Percentiles rank a stretch among this genome's conserved stretches.
Evolutionary conservation across 2,888 invertebrate species (phyloP).

Genomic region (Labia minor): DNA sequence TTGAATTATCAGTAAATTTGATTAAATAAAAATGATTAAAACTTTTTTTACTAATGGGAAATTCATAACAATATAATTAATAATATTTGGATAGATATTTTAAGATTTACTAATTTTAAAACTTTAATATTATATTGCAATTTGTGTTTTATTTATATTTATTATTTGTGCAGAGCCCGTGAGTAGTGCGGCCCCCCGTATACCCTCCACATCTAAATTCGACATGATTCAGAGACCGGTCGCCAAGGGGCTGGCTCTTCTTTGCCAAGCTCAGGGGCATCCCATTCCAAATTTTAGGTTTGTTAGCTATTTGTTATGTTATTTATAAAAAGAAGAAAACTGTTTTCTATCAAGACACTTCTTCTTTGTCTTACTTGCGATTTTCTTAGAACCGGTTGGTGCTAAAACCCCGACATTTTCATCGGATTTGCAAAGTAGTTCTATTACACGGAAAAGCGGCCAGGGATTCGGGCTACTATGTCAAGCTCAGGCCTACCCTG

Average conservation of each 20-base stretch:
- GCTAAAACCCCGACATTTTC: constrained; percentile 56
- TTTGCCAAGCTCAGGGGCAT: constrained; percentile 38
- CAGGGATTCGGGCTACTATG: constrained; percentile 37
- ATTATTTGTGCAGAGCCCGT: constrained; percentile 54
- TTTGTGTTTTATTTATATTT: neutral
- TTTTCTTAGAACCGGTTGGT: constrained; percentile 52
- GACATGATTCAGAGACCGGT: constrained; percentile 27
- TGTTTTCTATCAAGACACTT: neutral
- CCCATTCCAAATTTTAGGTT: constrained; percentile 58
- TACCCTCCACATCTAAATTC: constrained; percentile 35
- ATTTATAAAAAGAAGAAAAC: neutral
- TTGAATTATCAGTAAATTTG: no score
- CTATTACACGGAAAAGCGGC: constrained; percentile 30
- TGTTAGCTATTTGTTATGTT: constrained; percentile 32
- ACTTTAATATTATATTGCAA: constrained; percentile 25
- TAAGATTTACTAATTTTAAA: constrained; percentile 19
- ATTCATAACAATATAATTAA: no score
- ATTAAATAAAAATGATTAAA: no score
- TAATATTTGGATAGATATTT: no score
- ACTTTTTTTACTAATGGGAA: no score
- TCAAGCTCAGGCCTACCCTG: constrained; percentile 48
- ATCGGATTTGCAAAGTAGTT: constrained; percentile 35
- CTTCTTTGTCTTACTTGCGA: constrained; percentile 24
- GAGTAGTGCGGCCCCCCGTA: constrained; percentile 62
- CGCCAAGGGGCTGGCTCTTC: constrained; percentile 40